These are phyloP conservation scores for Colletes latitarsis DNA, from an alignment of 1,140 invertebrate species.

Conservation along the genomic window DNA sequence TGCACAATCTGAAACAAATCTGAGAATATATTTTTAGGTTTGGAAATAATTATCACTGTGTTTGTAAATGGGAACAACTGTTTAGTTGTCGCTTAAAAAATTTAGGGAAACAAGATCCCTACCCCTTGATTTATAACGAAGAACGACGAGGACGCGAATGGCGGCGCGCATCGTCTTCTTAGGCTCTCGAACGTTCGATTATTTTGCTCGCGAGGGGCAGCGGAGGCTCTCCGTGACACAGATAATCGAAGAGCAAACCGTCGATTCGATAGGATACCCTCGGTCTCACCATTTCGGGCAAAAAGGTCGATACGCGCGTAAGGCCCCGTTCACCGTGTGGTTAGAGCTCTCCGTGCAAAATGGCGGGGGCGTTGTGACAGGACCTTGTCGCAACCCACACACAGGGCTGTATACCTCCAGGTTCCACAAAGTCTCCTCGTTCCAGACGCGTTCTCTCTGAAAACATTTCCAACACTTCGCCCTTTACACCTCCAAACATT, in stretches of 20 bases:
- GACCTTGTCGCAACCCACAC: conserved; percentile 77
- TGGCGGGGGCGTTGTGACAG: conserved; percentile 75
- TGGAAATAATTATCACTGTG: too few species aligned
- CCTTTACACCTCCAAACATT: too few species aligned
- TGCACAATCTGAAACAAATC: too few species aligned
- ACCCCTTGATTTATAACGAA: conserved; percentile 5
- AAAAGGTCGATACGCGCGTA: conserved; percentile 71
- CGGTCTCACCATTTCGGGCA: conserved; percentile 74
- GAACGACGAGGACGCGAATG: background rate
- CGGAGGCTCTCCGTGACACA: conserved; percentile 29
- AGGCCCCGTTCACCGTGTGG: conserved; percentile 69
- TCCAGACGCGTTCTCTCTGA: background rate
- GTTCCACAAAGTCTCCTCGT: conserved; percentile 61
- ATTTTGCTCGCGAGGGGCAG: background rate
- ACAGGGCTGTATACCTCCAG: conserved; percentile 69
- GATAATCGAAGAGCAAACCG: conserved; percentile 56
- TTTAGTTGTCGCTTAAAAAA: too few species aligned
- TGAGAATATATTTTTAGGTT: too few species aligned
- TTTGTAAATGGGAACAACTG: conserved; percentile 5
- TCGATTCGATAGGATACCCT: conserved; percentile 66
- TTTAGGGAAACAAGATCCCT: too few species aligned
- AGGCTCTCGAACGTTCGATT: background rate
- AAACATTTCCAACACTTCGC: background rate
- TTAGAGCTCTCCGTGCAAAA: conserved; percentile 60
- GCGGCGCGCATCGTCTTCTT: too few species aligned